phyloP scores from a whole-genome alignment of 1,140 invertebrate genomes.

The Idris sp. region DNA sequence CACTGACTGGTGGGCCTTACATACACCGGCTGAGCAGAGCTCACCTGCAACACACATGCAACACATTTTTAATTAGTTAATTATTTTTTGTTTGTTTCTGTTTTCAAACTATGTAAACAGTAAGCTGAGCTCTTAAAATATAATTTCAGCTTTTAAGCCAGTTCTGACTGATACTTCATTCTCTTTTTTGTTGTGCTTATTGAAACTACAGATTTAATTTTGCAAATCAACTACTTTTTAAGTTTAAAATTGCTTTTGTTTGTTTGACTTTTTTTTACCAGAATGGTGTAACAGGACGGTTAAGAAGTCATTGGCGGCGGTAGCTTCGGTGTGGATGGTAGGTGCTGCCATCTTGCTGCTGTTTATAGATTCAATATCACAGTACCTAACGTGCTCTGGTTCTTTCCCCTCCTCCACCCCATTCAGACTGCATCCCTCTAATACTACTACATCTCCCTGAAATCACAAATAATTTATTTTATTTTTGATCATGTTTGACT shows the following conservation, averaged over 20 bases:
- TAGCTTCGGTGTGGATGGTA: constrained; percentile 78
- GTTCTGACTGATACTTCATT: too few relatives aligned
- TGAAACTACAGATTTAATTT: too few relatives aligned
- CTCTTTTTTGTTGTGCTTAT: too few relatives aligned
- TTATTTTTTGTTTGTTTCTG: too few relatives aligned
- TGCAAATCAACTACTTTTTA: too few relatives aligned
- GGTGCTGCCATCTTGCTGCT: constrained; percentile 78
- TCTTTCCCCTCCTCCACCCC: constrained; percentile 77
- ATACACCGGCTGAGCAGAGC: constrained; percentile 76
- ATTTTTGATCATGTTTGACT: too few relatives aligned
- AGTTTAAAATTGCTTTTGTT: too few relatives aligned
- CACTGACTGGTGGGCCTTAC: constrained; percentile 77
- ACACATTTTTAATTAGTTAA: constrained; percentile 7
- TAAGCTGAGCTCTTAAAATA: constrained; percentile 57
- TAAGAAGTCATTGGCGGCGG: constrained; percentile 79
- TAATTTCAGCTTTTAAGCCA: too few relatives aligned
- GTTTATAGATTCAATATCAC: constrained; percentile 79
- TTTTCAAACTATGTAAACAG: too few relatives aligned
- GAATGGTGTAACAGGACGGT: constrained; percentile 79
- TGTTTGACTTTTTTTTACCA: too few relatives aligned
- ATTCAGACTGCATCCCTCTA: constrained; percentile 79
- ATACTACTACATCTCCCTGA: constrained; percentile 79
- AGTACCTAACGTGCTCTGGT: constrained; percentile 78
- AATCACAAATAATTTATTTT: too few relatives aligned
- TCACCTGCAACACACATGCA: constrained; percentile 71